Evolutionary conservation across 2,797 vertebrate species (phyloP).

Genomic region (Acanthiza pusilla): DNA sequence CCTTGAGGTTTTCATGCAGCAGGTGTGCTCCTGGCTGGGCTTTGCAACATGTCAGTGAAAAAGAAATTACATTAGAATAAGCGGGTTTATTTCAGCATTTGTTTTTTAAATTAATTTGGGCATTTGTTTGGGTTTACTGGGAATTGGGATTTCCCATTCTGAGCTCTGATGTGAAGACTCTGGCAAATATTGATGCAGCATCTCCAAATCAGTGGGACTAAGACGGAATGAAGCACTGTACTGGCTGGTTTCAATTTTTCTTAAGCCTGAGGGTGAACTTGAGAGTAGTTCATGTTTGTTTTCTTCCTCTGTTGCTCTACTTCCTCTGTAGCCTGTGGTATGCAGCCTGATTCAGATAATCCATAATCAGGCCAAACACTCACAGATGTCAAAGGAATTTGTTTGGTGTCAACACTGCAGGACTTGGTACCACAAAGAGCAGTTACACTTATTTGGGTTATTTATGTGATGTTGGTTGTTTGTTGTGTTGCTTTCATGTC

Average conservation of each 20-base stretch:
- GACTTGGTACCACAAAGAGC: not conserved
- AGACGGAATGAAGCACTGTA: not conserved
- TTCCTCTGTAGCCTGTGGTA: not conserved
- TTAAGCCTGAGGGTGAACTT: not conserved
- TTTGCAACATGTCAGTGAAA: not conserved
- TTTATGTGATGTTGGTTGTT: not conserved
- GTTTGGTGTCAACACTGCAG: not conserved
- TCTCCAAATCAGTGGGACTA: not conserved
- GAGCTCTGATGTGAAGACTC: not conserved
- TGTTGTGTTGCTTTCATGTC: not conserved
- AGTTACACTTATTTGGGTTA: not conserved
- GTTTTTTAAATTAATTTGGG: not conserved
- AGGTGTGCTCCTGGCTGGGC: not conserved
- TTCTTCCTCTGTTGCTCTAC: not conserved
- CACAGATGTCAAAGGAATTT: not conserved
- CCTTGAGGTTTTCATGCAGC: not conserved
- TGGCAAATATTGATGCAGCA: not conserved
- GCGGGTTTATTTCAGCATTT: not conserved
- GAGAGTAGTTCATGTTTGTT: not conserved
- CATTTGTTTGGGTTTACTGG: constrained; percentile 44
- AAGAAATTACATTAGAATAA: constrained; percentile 32
- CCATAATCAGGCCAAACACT: not conserved
- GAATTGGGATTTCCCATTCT: not conserved
- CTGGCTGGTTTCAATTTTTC: not conserved
- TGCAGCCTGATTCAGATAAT: not conserved